Evolutionary conservation across 2,797 vertebrate species (phyloP), one percentile per base, ranked within the genome.

Genomic region (Cossypha heuglini): DNA sequence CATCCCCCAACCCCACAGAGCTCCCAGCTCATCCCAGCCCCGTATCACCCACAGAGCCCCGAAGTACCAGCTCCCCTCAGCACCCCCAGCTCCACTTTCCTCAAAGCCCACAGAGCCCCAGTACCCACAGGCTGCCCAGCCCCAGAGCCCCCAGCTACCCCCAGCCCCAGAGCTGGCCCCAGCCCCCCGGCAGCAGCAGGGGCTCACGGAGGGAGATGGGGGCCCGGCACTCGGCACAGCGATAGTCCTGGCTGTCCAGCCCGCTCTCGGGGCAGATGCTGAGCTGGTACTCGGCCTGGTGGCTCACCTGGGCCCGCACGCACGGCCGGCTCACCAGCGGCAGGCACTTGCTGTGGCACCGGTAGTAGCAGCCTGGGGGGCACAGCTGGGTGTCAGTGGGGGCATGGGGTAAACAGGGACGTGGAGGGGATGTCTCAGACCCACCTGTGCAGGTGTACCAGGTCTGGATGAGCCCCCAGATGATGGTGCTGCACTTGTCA

Each of bases 371-470:
- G 42, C 99, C 99, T 99, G 87, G 14, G 22, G 18, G 40, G 4
- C 20, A 21, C 4, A 1, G 58, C 13, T 0, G 24, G 71, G 19
- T 0, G 10, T 96, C 67, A 86, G 78, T 0, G 3, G 0, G 29
- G 42, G 28, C 31, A 29, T 1, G 6, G 15, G 16, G 14, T 9
- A 3, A 4, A 1, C 11, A 1, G 22, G 33, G 28, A 14, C 0
- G 1, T 1, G 12, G 19, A 3, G 10, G 14, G 11, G 22, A 9
- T 7, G 38, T 64, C 51, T 55, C 40, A 7, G 18, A n/a, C 93
- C 97, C 90, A 99, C 99, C 99, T 98, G 99, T 99, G 96, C 99
- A 99, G 52, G 99, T 99, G 88, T 99, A 99, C 99, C 99, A 99
- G 61, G 99, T 99, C 98, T 99, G 99, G 90, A 99, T 99, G 61